Evolutionary conservation across 2,113 vertebrate genomes (phyloP), one percentile per base, ranked within the genome.

Genomic region (Anguilla rostrata): DNA sequence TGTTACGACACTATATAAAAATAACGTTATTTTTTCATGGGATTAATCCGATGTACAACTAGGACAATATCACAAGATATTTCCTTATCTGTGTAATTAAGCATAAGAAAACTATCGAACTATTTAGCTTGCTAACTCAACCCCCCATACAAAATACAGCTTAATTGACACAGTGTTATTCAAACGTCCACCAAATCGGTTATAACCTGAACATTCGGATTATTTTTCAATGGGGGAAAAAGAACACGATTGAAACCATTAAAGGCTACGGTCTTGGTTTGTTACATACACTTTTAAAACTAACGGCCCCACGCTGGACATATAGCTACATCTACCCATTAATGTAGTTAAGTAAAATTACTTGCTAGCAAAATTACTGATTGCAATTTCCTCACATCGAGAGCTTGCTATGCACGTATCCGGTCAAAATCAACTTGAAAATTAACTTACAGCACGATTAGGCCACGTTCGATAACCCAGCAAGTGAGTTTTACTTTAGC

Each of bases 371-470:
- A 29, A 75, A 12, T 75, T 7, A 12, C 5, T 9, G n/a, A 5
- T n/a, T 34, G 20, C 20, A 20, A 75, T 75, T 75, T 34, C 71
- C 82, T 5, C 53, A 79, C 49, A 39, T 82, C 85, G 82, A 84
- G 11, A 34, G 29, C 43, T 57, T 78, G 84, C 87, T 90, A 14
- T 53, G 49, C 49, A 53, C 14, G 15, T 15, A 39, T 12, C 8
- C 71, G 26, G 14, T 7, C 39, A 20, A 15, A 22, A 26, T 46
- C 49, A 14, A 53, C 8, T 53, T 14, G 49, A 53, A 14, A 53
- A 53, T 53, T 0, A 46, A 46, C 9, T 46, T 53, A 53, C 49
- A 14, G 12, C 49, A 53, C 1, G 49, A 53, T 14, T 53, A 14
- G 49, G 49, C 49, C 49, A 14, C 49, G 49, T 53, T 53, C 7